Evolutionary conservation across 2,113 vertebrate genomes (phyloP).

Genomic region (Tachysurus vachellii): DNA sequence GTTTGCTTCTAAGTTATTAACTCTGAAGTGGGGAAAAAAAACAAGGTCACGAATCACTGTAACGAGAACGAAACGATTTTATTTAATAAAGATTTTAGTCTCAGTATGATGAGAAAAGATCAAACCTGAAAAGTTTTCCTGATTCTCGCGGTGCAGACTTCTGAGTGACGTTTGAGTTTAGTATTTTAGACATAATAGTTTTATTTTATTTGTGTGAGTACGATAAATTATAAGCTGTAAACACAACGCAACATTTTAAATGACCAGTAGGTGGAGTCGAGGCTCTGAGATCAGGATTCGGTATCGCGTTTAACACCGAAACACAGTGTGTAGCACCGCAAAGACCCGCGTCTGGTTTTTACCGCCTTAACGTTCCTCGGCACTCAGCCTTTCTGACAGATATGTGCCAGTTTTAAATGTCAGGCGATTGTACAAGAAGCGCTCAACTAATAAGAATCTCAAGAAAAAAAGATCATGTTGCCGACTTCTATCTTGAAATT

Average conservation of each 20-base stretch:
- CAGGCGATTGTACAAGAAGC: background rate
- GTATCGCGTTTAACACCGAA: background rate
- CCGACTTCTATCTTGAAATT: too few relatives aligned
- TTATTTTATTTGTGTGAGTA: background rate
- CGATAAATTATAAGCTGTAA: background rate
- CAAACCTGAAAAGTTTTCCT: background rate
- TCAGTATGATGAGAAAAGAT: background rate
- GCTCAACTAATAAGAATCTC: background rate
- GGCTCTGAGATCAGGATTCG: background rate
- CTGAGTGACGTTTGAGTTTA: background rate
- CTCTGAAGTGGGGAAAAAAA: background rate
- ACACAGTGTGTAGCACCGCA: background rate
- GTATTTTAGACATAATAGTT: background rate
- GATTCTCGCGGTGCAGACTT: background rate
- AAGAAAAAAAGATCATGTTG: background rate
- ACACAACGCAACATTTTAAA: background rate
- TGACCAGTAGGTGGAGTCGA: background rate
- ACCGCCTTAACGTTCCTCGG: background rate
- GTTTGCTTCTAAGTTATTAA: slow-evolving; percentile 36
- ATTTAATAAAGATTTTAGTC: background rate
- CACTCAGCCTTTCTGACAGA: background rate
- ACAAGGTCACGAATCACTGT: background rate
- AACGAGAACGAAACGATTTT: background rate
- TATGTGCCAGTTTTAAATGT: background rate
- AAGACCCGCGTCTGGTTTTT: background rate